phyloP scores from a whole-genome alignment of 2,797 vertebrate genomes.

The Vespertilio murinus region DNA sequence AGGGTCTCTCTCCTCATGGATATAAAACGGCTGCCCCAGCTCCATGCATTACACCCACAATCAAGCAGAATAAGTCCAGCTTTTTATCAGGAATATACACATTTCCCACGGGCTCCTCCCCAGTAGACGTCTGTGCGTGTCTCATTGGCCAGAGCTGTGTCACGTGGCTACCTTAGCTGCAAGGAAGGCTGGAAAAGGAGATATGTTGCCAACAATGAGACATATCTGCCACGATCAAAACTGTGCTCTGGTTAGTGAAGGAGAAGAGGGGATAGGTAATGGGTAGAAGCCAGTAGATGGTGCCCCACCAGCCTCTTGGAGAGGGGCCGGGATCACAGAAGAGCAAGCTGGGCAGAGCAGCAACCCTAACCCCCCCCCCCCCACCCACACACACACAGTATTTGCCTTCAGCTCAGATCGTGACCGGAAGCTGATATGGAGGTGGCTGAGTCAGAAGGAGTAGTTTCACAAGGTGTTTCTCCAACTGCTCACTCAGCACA shows the following conservation, averaged over 20 bases:
- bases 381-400: rapidly evolving
- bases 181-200: not conserved
- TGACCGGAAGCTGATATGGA: not conserved
- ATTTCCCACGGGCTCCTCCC: not conserved
- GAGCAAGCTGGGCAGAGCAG: not conserved
- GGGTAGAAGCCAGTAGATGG: not conserved
- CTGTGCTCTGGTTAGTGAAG: not conserved
- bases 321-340: not conserved
- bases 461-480: not conserved
- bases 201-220: not conserved
- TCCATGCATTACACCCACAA: not conserved
- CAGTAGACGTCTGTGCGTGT: not conserved
- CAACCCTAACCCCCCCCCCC: not conserved
- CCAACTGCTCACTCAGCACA: not conserved
- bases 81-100: not conserved
- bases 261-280: not conserved
- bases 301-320: not conserved
- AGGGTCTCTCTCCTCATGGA: not conserved
- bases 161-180: not conserved
- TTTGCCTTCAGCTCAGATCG: not conserved
- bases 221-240: not conserved
- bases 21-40: not conserved
- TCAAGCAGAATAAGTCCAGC: not conserved
- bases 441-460: not conserved
- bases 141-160: not conserved